Evolutionary conservation across 2,888 invertebrate species (phyloP).

Genomic region (Automeris io): DNA sequence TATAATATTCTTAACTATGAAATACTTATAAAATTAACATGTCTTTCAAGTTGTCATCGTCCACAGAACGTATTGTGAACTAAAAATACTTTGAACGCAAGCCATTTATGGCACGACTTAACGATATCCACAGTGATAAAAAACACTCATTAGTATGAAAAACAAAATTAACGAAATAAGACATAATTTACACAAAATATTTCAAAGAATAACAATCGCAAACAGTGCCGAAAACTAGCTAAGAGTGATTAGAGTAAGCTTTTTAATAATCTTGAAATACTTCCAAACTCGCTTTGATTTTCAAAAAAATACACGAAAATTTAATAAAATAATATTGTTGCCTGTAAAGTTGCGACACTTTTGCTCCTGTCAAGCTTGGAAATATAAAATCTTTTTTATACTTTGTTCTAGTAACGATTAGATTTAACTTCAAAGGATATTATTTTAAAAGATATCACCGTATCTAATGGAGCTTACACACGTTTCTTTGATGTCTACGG

Average conservation of each 20-base stretch:
- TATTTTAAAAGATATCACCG: no score
- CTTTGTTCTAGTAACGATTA: no score
- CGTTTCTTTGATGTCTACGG: no score
- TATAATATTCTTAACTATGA: constrained; percentile 73
- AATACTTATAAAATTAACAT: constrained; percentile 73
- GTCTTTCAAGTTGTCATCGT: constrained; percentile 66
- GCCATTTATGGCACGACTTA: constrained; percentile 51
- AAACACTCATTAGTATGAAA: constrained; percentile 31
- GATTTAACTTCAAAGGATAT: no score
- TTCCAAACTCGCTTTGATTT: not conserved
- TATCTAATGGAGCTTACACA: no score
- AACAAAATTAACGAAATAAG: constrained; percentile 17
- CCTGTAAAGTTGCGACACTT: no score
- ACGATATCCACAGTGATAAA: constrained; percentile 32
- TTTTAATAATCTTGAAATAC: constrained; percentile 3
- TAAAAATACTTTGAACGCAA: constrained; percentile 19
- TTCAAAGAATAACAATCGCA: constrained; percentile 26
- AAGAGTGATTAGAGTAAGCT: constrained; percentile 26
- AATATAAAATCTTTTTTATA: no score
- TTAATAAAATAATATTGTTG: no score
- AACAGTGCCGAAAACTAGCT: constrained; percentile 41
- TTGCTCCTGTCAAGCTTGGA: no score
- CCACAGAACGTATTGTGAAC: constrained; percentile 34
- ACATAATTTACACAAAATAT: constrained; percentile 35
- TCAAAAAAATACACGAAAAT: not conserved